Evolutionary conservation across 2,113 vertebrate genomes (phyloP).

Genomic region (Phalacrocorax pelagicus): DNA sequence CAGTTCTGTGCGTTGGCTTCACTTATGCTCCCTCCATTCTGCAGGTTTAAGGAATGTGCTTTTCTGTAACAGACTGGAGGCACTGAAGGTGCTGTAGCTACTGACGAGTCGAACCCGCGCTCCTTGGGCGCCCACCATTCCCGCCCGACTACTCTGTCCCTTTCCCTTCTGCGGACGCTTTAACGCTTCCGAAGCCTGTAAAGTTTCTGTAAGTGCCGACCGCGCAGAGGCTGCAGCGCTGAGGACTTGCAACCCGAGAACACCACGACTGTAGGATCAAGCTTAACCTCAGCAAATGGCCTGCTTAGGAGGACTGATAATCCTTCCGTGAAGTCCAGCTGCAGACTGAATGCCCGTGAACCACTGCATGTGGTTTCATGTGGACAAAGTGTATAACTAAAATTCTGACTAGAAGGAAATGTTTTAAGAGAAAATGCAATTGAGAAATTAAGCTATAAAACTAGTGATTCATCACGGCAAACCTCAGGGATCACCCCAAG

Average conservation of each 20-base stretch:
- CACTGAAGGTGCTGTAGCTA: background rate
- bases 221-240: background rate
- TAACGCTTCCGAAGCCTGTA: background rate
- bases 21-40: background rate
- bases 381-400: background rate
- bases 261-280: background rate
- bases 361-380: background rate
- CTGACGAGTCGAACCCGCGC: background rate
- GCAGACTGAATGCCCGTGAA: background rate
- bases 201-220: background rate
- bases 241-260: background rate
- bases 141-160: background rate
- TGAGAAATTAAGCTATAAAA: background rate
- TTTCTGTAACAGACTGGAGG: conserved; percentile 7
- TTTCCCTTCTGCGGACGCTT: background rate
- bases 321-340: background rate
- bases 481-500: background rate
- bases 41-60: background rate
- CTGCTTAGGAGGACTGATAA: background rate
- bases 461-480: background rate
- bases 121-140: background rate
- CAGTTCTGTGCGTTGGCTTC: background rate
- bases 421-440: background rate
- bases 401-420: background rate
- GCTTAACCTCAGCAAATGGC: background rate